These are phyloP conservation scores for Ptychodera flava DNA, from an alignment of 35 echinoderm and acorn worm species.

Conservation along the genomic window DNA sequence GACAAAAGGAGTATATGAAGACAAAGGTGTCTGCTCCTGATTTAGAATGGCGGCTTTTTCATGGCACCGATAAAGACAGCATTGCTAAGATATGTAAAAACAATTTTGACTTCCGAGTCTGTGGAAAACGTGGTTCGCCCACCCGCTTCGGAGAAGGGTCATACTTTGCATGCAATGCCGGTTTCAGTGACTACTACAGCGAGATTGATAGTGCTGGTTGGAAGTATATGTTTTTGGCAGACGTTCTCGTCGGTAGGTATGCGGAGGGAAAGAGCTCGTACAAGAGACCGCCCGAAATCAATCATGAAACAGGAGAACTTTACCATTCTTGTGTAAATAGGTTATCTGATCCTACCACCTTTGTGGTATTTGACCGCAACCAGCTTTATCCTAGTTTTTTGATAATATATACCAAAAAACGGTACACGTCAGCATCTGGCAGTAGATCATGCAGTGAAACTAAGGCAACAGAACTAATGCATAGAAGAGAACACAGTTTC, in stretches of 20 bases:
- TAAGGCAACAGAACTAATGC: too few relatives aligned
- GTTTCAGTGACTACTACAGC: neutral
- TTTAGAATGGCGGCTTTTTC: too few relatives aligned
- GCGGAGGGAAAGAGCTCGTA: neutral
- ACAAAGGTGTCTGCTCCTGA: too few relatives aligned
- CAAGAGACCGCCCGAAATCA: neutral
- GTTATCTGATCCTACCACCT: neutral
- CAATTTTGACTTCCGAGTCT: too few relatives aligned
- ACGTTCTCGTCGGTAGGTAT: neutral
- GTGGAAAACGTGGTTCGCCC: neutral
- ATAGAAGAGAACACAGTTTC: too few relatives aligned
- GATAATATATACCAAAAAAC: neutral
- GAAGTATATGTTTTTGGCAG: conserved; percentile 6
- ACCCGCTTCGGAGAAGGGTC: neutral
- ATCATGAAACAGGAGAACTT: neutral
- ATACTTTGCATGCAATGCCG: neutral
- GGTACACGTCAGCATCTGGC: neutral
- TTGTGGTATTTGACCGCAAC: conserved; percentile 4
- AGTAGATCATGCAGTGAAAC: too few relatives aligned
- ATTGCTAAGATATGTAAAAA: too few relatives aligned
- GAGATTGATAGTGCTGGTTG: neutral
- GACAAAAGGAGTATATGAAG: too few relatives aligned
- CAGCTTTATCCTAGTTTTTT: neutral
- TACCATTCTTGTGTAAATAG: conserved; percentile 4
- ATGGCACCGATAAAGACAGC: too few relatives aligned